phyloP scores from a whole-genome alignment of 2,888 invertebrate species.

The Conops quadrifasciatus region DNA sequence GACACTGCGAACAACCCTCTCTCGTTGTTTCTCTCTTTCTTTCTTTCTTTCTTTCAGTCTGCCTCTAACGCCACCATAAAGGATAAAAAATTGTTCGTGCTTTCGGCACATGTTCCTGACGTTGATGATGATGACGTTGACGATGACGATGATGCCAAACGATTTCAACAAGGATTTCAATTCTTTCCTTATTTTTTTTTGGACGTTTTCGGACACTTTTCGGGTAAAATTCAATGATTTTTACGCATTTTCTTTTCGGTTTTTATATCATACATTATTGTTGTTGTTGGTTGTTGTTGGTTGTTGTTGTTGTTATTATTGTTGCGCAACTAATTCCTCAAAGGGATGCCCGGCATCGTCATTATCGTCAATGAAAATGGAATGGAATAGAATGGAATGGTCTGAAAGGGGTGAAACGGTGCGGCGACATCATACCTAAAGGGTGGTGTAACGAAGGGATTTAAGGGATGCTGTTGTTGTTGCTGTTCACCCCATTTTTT shows the following conservation, averaged over 20 bases:
- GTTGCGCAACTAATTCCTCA: constrained; percentile 30
- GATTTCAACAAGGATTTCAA: constrained; percentile 55
- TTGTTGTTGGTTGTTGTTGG: constrained; percentile 13
- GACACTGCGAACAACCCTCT: not conserved
- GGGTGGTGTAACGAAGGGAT: constrained; percentile 40
- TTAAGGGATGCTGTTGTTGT: too few relatives aligned
- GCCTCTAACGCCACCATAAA: not conserved
- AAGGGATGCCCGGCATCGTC: constrained; percentile 2
- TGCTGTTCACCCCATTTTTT: constrained; percentile 2
- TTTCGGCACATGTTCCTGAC: constrained; percentile 39
- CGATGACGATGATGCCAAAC: constrained; percentile 36
- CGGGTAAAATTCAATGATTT: constrained; percentile 49
- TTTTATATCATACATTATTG: not conserved
- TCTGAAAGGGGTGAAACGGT: not conserved
- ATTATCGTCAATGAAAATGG: not conserved
- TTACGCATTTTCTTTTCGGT: constrained; percentile 33
- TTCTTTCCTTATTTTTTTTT: constrained; percentile 31
- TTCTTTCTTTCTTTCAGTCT: not conserved
- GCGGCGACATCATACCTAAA: constrained; percentile 30
- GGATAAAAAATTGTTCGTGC: constrained; percentile 30
- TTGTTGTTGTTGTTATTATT: constrained; percentile 14
- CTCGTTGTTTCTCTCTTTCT: not conserved
- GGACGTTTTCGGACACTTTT: constrained; percentile 46
- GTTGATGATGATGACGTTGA: too few relatives aligned
- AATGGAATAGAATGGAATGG: not conserved